phyloP scores from a whole-genome alignment of 2,797 vertebrate genomes.

The Bradypus variegatus region DNA sequence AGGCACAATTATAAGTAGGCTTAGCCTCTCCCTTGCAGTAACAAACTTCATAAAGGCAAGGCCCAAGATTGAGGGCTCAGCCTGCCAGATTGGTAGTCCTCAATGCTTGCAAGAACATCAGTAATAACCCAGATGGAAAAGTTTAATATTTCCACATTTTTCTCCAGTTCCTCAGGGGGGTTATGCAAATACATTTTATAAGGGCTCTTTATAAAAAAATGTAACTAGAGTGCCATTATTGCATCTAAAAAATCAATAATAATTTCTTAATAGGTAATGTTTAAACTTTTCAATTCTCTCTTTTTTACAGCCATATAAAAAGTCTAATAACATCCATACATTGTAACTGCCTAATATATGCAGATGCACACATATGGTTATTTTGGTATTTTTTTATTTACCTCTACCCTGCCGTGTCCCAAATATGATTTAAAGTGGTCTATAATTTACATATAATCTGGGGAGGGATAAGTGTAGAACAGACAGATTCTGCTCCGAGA shows the following conservation, averaged over 20 bases:
- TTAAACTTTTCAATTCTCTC: not conserved
- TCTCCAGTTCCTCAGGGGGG: no score
- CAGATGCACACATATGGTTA: no score
- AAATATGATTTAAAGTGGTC: not conserved
- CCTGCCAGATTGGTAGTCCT: no score
- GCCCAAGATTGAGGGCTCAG: no score
- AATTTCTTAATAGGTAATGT: not conserved
- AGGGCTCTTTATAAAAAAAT: not conserved
- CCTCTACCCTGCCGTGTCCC: not conserved
- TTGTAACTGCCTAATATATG: not conserved
- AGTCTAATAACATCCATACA: not conserved
- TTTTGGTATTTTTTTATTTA: not conserved
- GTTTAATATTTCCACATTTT: no score
- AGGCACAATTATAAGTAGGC: no score
- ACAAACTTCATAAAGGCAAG: no score
- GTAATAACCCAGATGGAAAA: no score
- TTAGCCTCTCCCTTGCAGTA: no score
- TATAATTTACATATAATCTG: not conserved
- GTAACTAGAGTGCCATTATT: not conserved
- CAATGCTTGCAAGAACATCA: no score
- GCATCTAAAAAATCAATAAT: not conserved
- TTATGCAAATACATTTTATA: no score
- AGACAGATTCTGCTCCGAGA: not conserved
- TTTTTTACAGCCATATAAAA: not conserved
- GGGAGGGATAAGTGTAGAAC: not conserved